These are phyloP conservation scores for Agrochola circellaris DNA, from an alignment of 2,888 invertebrate genomes.

Conservation along the genomic window DNA sequence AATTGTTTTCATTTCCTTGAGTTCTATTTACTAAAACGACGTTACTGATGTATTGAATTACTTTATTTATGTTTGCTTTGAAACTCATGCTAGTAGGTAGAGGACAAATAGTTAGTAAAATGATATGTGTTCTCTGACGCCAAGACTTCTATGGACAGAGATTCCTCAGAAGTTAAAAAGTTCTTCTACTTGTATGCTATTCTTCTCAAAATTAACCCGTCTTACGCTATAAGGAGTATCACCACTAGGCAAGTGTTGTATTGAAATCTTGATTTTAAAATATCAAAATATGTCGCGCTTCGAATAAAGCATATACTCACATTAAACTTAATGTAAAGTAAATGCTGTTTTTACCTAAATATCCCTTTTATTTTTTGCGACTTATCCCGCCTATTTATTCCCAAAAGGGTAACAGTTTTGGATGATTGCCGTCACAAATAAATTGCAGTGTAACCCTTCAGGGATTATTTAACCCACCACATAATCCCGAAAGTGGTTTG, in stretches of 20 bases:
- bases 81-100: background rate
- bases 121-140: background rate
- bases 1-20: slow-evolving; percentile 25
- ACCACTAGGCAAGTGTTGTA: background rate
- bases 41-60: background rate
- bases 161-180: background rate
- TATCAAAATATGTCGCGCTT: background rate
- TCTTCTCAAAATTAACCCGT: background rate
- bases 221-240: background rate
- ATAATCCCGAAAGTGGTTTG: slow-evolving; percentile 50
- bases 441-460: slow-evolving; percentile 42
- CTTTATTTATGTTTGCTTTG: slow-evolving; percentile 4
- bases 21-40: background rate
- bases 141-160: background rate
- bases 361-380: background rate
- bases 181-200: background rate
- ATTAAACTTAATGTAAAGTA: background rate
- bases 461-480: slow-evolving; percentile 39
- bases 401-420: background rate
- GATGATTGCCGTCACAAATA: slow-evolving; percentile 16
- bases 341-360: background rate
- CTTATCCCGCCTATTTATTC: background rate
- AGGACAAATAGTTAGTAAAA: background rate
- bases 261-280: background rate
- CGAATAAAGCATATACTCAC: background rate